Conservation (phyloP, 2,797 vertebrate species). For the Neopelma chrysocephalum region DNA sequence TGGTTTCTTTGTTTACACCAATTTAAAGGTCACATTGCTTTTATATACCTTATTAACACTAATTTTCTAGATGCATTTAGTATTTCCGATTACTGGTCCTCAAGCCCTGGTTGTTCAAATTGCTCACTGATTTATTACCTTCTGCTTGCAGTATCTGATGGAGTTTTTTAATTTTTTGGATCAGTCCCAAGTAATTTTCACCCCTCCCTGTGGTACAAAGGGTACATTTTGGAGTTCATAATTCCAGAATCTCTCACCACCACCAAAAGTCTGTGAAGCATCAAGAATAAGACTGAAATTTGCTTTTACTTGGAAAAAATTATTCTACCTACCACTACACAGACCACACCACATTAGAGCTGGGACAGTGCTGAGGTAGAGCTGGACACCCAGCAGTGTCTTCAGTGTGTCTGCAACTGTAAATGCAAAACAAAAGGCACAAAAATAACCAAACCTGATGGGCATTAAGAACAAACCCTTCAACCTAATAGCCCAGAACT, state of each 20-base stretch:
- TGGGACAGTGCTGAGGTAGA: neutral
- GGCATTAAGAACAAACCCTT: neutral
- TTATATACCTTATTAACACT: neutral
- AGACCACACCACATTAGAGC: neutral
- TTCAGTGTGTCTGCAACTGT: neutral
- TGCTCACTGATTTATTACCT: constrained; percentile 9
- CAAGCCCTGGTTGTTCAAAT: neutral
- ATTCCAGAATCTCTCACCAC: neutral
- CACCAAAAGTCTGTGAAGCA: neutral
- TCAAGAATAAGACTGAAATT: neutral
- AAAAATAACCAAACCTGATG: neutral
- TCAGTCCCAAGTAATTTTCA: neutral
- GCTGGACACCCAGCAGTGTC: neutral
- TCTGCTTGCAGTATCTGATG: neutral
- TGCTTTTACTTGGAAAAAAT: neutral
- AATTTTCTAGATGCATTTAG: neutral
- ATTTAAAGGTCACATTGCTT: neutral
- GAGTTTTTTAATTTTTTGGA: neutral
- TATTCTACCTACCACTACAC: neutral
- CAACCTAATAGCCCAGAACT: neutral
- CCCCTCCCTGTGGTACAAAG: neutral
- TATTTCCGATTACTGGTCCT: neutral
- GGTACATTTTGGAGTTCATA: neutral
- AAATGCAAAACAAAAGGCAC: neutral
- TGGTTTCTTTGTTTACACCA: neutral